Percentiles rank a stretch among this genome's conserved stretches.
Evolutionary conservation across 2,888 invertebrate genomes (phyloP).

Genomic region (Lacanobia wlatinum): DNA sequence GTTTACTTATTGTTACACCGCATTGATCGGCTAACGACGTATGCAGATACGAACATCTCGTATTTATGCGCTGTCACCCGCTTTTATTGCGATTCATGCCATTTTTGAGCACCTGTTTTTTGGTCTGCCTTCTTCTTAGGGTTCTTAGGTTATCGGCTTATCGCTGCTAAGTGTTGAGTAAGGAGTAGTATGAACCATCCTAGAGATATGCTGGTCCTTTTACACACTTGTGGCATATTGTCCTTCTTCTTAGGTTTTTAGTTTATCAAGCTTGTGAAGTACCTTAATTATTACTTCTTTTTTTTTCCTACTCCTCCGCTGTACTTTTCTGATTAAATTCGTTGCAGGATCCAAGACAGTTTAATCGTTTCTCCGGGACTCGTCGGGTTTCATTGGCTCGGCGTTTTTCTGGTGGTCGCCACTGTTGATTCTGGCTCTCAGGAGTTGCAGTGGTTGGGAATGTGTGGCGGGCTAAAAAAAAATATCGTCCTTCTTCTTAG

Average conservation of each 20-base stretch:
- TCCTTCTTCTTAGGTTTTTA: neutral
- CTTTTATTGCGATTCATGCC: conserved; percentile 81
- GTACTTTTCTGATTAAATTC: no score
- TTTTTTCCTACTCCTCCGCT: no score
- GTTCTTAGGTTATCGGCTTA: conserved; percentile 24
- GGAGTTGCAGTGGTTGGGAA: no score
- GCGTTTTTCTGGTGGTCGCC: no score
- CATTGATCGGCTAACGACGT: conserved; percentile 79
- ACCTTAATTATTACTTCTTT: no score
- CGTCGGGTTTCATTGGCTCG: no score
- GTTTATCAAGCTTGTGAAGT: neutral
- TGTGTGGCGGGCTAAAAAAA: no score
- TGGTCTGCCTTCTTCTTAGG: conserved; percentile 25
- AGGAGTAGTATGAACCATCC: neutral
- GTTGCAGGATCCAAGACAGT: no score
- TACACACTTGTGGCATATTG: neutral
- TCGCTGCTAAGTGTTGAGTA: neutral
- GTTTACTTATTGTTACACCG: conserved; percentile 84
- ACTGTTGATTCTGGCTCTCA: no score
- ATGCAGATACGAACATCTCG: conserved; percentile 69
- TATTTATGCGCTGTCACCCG: conserved; percentile 80
- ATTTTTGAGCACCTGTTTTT: conserved; percentile 66
- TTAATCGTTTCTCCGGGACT: no score
- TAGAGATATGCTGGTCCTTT: neutral
- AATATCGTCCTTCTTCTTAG: neutral